Conservation (phyloP, 2,113 vertebrate species). For the Etheostoma cragini region DNA sequence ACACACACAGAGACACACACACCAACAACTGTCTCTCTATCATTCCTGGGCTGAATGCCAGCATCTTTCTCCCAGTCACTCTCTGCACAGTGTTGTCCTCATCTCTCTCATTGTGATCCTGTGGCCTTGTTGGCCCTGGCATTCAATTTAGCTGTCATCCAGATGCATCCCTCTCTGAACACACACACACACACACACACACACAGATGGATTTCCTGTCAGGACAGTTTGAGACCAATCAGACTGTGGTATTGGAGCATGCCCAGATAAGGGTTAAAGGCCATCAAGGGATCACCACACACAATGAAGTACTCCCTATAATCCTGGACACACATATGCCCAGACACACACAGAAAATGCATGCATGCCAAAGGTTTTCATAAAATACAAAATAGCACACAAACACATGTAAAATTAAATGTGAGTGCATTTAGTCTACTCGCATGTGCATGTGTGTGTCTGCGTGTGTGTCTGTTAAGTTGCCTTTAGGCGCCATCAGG, state of each 20-base stretch:
- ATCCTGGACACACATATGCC: slow-evolving; percentile 26
- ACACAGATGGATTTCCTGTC: slow-evolving; percentile 81
- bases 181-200: slow-evolving; percentile 31
- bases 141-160: slow-evolving; percentile 83
- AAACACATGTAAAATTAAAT: slow-evolving; percentile 13
- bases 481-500: slow-evolving; percentile 64
- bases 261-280: slow-evolving; percentile 76
- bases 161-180: slow-evolving; percentile 60
- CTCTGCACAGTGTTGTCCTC: slow-evolving; percentile 61
- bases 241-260: slow-evolving; percentile 73
- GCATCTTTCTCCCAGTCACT: slow-evolving; percentile 51
- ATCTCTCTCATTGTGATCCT: slow-evolving; percentile 77
- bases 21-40: slow-evolving; percentile 67
- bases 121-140: slow-evolving; percentile 77
- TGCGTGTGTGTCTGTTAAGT: slow-evolving; percentile 5
- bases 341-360: slow-evolving; percentile 16
- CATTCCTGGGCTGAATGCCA: slow-evolving; percentile 75
- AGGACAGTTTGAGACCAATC: slow-evolving; percentile 81
- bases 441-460: neutral
- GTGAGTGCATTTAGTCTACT: slow-evolving; percentile 9
- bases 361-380: slow-evolving; percentile 18
- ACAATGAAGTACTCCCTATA: slow-evolving; percentile 54
- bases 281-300: slow-evolving; percentile 70
- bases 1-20: slow-evolving; percentile 31
- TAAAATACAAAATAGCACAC: neutral